phyloP scores from a whole-genome alignment of 2,797 vertebrate genomes.

The Sebastes flavidus region DNA sequence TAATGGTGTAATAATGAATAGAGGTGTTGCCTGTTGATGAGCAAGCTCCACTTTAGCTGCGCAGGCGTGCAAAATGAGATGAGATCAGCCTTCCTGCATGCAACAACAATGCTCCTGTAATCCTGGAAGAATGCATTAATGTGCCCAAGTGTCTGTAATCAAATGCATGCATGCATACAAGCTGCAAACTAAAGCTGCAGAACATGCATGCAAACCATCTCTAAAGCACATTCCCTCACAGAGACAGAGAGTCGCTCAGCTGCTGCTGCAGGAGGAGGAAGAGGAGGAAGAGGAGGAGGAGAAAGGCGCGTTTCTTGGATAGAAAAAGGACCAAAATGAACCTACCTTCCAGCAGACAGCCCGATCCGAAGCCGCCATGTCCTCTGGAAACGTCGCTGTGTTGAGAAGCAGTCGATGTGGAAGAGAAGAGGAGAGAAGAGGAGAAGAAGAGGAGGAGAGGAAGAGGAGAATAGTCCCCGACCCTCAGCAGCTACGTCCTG shows the following conservation, averaged over 20 bases:
- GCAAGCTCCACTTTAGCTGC: slow-evolving; percentile 26
- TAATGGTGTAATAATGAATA: background rate
- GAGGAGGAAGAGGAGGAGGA: background rate
- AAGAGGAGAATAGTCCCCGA: slow-evolving; percentile 32
- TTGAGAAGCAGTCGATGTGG: slow-evolving; percentile 12
- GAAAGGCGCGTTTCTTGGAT: background rate
- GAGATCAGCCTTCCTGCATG: slow-evolving; percentile 8
- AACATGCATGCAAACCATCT: background rate
- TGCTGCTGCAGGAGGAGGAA: slow-evolving; percentile 3
- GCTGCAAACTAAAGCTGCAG: background rate
- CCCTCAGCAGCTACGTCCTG: slow-evolving; percentile 57
- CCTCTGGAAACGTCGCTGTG: slow-evolving; percentile 31
- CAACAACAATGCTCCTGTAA: slow-evolving; percentile 31
- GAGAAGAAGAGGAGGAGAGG: background rate
- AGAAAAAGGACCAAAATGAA: slow-evolving; percentile 11
- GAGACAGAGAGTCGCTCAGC: background rate
- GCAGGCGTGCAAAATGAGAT: slow-evolving; percentile 57
- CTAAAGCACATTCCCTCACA: slow-evolving; percentile 36
- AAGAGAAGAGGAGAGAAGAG: background rate
- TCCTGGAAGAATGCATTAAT: background rate
- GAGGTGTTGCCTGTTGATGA: slow-evolving; percentile 31
- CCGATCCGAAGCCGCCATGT: slow-evolving; percentile 67
- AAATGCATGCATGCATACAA: background rate
- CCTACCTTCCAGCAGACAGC: slow-evolving; percentile 68
- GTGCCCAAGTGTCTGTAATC: background rate